phyloP scores from a whole-genome alignment of 2,888 invertebrate species.

The Silvanus unidentatus region DNA sequence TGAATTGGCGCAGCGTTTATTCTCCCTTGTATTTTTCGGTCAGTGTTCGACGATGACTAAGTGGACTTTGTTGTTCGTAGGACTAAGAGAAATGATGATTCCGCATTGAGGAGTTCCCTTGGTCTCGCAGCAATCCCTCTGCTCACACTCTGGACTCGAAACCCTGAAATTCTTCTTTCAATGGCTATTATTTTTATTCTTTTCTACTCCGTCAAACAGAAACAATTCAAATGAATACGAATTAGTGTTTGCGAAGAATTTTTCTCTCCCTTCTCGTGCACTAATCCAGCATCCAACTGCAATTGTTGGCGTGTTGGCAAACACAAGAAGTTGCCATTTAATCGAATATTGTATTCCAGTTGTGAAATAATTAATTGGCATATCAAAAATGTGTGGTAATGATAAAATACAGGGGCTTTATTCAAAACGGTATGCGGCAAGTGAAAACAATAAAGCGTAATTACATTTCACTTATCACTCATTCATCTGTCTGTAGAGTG shows the following conservation, averaged over 20 bases:
- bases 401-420: constrained; percentile 36
- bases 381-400: constrained; percentile 15
- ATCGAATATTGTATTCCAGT: no score
- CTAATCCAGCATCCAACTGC: no score
- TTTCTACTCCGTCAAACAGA: constrained; percentile 23
- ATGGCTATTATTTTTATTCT: constrained; percentile 25
- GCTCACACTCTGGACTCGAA: constrained; percentile 30
- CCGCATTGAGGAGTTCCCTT: constrained; percentile 45
- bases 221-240: constrained; percentile 26
- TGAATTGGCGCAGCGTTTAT: constrained; percentile 38
- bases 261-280: no score
- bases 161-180: constrained; percentile 34
- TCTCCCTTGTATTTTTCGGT: constrained; percentile 40
- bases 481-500: constrained; percentile 39
- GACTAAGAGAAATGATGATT: constrained; percentile 53
- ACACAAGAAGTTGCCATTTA: no score
- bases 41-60: constrained; percentile 49
- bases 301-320: no score
- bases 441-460: constrained; percentile 45
- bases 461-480: constrained; percentile 46
- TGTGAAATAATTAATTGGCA: constrained; percentile 2
- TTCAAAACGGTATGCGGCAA: constrained; percentile 40
- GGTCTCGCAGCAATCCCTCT: constrained; percentile 40
- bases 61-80: constrained; percentile 51
- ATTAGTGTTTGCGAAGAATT: no score